A percentile compares a stretch with the other conserved stretches of the same genome.
These are phyloP conservation scores for Fulmarus glacialis DNA, from an alignment of 2,113 vertebrate species.

Conservation along the genomic window DNA sequence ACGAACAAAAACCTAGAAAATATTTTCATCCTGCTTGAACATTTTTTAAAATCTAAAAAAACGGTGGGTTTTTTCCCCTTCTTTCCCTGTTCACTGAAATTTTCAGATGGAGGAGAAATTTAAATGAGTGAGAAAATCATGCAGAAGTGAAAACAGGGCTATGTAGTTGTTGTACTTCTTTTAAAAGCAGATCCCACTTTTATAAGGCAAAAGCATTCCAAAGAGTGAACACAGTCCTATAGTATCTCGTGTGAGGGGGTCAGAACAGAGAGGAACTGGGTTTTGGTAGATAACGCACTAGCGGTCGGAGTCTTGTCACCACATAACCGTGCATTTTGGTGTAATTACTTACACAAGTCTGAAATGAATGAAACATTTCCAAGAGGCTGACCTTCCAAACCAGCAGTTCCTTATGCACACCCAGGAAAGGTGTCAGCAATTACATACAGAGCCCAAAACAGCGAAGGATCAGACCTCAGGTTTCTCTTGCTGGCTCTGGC, in stretches of 20 bases:
- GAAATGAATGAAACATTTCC: neutral
- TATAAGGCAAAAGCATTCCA: neutral
- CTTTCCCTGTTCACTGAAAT: neutral
- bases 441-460: neutral
- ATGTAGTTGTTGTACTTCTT: neutral
- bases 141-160: neutral
- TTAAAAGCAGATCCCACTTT: neutral
- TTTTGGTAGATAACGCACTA: neutral
- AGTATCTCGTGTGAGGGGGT: neutral
- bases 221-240: neutral
- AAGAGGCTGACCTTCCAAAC: neutral
- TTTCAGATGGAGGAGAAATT: conserved; percentile 10
- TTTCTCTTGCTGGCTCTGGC: neutral
- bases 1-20: neutral
- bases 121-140: conserved; percentile 18
- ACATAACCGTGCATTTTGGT: neutral
- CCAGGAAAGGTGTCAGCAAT: neutral
- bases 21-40: neutral
- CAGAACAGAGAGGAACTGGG: neutral
- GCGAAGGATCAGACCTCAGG: neutral
- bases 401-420: neutral
- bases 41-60: conserved; percentile 21
- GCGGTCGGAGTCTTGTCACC: neutral
- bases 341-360: neutral
- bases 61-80: neutral